These are phyloP conservation scores for Pomacea canaliculata DNA, from an alignment of 2,888 invertebrate species.

Conservation along the genomic window DNA sequence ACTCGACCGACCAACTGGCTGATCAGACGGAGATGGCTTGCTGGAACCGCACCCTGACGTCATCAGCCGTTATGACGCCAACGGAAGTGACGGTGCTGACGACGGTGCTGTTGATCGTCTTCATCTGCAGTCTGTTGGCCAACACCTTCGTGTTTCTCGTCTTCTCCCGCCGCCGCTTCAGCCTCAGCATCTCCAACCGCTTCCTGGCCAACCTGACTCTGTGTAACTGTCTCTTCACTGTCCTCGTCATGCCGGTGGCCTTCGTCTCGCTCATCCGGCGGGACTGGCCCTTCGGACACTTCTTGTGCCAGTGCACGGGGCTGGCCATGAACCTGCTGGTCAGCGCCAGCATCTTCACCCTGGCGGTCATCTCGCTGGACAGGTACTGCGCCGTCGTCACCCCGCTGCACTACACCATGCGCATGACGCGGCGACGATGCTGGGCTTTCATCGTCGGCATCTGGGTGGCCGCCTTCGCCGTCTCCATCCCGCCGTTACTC, in stretches of 20 bases:
- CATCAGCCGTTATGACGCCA: conserved; percentile 4
- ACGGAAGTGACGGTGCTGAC: conserved; percentile 44
- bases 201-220: conserved; percentile 75
- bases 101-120: conserved; percentile 46
- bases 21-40: not conserved
- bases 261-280: conserved; percentile 66
- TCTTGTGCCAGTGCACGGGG: conserved; percentile 75
- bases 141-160: conserved; percentile 82
- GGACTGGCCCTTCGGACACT: conserved; percentile 57
- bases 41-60: not conserved
- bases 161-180: conserved; percentile 80
- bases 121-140: conserved; percentile 76
- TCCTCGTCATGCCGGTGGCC: conserved; percentile 71
- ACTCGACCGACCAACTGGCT: not conserved
- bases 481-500: conserved; percentile 68
- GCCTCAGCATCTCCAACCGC: conserved; percentile 83
- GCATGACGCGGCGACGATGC: conserved; percentile 71
- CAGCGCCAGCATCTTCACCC: conserved; percentile 76
- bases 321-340: conserved; percentile 75
- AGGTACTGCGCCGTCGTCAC: conserved; percentile 79
- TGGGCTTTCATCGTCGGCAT: conserved; percentile 69
- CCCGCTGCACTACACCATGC: conserved; percentile 76
- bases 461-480: conserved; percentile 69
- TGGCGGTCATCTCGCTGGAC: conserved; percentile 77
- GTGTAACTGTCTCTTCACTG: conserved; percentile 71